Conservation (phyloP, 2,888 invertebrate species). For the Campoletis raptor region DNA sequence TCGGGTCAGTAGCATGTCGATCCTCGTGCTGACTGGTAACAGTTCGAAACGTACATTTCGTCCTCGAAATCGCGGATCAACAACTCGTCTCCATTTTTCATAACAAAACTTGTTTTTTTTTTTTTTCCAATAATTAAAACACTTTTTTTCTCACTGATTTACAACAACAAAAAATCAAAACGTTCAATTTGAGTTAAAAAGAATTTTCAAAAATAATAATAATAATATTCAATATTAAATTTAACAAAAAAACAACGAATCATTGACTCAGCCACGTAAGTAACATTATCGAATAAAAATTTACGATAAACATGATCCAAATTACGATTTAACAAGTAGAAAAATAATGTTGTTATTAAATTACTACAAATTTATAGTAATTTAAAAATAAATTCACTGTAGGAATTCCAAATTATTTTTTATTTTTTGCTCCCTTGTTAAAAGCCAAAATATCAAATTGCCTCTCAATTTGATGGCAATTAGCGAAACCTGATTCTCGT, state of each 20-base stretch:
- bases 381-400: neutral
- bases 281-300: neutral
- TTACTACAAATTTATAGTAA: neutral
- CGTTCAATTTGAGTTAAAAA: neutral
- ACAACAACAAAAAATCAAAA: constrained; percentile 8
- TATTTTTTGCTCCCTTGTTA: neutral
- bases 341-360: neutral
- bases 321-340: neutral
- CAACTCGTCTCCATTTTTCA: constrained; percentile 27
- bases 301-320: neutral
- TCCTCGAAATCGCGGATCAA: constrained; percentile 44
- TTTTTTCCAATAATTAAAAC: neutral
- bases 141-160: neutral
- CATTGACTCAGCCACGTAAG: neutral
- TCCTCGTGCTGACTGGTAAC: constrained; percentile 75
- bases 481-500: neutral
- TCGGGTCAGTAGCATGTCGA: constrained; percentile 81
- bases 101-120: constrained; percentile 8
- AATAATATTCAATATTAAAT: too few species aligned
- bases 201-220: neutral
- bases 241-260: neutral
- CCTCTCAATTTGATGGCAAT: neutral
- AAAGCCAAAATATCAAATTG: neutral
- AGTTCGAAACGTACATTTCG: constrained; percentile 30
- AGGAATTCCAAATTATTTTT: neutral